Evolutionary conservation across 2,797 vertebrate genomes (phyloP).

Genomic region (Siniperca undulata): DNA sequence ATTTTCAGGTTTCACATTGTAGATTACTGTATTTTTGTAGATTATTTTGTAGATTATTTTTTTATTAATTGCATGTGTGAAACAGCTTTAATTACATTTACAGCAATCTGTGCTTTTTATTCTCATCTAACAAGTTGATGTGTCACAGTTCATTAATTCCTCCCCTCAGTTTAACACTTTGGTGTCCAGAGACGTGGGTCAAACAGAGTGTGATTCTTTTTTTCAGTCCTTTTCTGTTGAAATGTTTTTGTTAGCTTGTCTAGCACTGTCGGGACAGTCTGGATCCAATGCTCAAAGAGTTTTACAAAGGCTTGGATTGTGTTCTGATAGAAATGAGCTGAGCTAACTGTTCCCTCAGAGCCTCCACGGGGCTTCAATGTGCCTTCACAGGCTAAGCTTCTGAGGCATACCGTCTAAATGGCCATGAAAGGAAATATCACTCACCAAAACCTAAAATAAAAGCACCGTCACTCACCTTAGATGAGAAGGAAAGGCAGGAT

Average conservation of each 20-base stretch:
- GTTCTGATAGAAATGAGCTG: conserved; percentile 35
- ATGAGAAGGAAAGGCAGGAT: conserved; percentile 38
- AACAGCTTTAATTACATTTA: conserved; percentile 5
- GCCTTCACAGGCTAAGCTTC: background rate
- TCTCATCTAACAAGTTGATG: background rate
- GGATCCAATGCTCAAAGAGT: background rate
- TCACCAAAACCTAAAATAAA: conserved; percentile 31
- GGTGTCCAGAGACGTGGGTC: background rate
- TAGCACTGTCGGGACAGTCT: background rate
- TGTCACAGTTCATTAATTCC: background rate
- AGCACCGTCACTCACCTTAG: conserved; percentile 41
- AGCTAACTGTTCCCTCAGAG: conserved; percentile 21
- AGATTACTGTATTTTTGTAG: background rate
- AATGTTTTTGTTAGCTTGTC: background rate
- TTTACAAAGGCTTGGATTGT: conserved; percentile 16
- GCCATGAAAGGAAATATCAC: conserved; percentile 24
- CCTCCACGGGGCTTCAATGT: conserved; percentile 7
- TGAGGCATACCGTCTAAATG: conserved; percentile 28
- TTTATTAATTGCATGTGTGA: background rate
- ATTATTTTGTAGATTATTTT: no score
- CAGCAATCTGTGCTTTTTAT: background rate
- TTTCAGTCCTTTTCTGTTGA: background rate
- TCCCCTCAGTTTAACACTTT: background rate
- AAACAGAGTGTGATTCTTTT: background rate
- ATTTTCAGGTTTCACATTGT: background rate